phyloP scores from a whole-genome alignment of 2,113 vertebrate species.

The Xenopus laevis region DNA sequence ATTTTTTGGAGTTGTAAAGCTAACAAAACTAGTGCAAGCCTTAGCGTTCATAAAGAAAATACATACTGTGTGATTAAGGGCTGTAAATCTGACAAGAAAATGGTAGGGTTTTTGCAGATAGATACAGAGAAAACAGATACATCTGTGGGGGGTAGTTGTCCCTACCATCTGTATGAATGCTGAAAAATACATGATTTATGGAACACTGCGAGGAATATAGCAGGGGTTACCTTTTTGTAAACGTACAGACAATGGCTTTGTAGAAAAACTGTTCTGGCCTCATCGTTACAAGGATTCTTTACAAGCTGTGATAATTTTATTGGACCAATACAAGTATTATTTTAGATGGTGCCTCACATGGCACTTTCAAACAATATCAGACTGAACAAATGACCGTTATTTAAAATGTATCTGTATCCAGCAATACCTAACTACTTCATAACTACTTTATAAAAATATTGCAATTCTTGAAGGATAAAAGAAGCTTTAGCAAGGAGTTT shows the following conservation, averaged over 20 bases:
- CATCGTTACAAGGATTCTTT: not conserved
- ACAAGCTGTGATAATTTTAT: not conserved
- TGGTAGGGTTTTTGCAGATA: constrained; percentile 20
- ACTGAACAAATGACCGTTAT: no score
- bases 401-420: no score
- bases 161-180: constrained; percentile 1
- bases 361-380: no score
- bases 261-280: not conserved
- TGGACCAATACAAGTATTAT: not conserved
- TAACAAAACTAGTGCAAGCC: constrained; percentile 41
- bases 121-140: constrained; percentile 25
- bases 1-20: constrained; percentile 36
- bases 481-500: no score
- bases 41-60: constrained; percentile 39
- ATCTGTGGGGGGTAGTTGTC: not conserved
- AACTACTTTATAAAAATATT: no score
- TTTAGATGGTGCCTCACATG: not conserved
- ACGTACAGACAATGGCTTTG: not conserved
- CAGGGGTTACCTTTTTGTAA: not conserved
- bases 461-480: no score
- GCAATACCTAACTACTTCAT: no score
- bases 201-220: constrained; percentile 1
- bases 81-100: constrained; percentile 32
- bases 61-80: constrained; percentile 37
- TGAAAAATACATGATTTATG: constrained; percentile 31